Evolutionary conservation across 2,113 vertebrate species (phyloP).

Genomic region (Seriola dumerili): DNA sequence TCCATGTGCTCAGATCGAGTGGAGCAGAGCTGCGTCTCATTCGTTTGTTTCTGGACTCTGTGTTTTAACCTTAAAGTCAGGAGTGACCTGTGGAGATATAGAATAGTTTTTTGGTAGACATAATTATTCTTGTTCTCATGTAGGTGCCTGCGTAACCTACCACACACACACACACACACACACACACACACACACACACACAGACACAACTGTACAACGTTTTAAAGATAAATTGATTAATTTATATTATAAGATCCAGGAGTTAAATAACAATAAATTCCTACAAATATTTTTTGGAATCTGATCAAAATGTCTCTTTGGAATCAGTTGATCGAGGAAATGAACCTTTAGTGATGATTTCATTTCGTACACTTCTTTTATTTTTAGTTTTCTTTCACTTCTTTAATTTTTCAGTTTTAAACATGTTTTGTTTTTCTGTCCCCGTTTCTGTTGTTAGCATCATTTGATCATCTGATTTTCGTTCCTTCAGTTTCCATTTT

Average conservation of each 20-base stretch:
- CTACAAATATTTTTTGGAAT: not conserved
- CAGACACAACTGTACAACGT: not conserved
- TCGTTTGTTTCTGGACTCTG: not conserved
- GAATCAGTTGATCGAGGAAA: no score
- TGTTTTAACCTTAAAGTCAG: not conserved
- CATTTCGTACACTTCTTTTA: not conserved
- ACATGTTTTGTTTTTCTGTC: not conserved
- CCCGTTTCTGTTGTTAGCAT: not conserved
- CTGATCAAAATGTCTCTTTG: no score
- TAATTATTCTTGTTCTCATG: not conserved
- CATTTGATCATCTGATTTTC: not conserved
- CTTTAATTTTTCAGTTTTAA: not conserved
- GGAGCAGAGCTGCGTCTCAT: not conserved
- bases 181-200: no score
- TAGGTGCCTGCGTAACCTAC: not conserved
- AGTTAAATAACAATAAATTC: not conserved
- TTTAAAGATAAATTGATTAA: not conserved
- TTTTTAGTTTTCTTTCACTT: not conserved
- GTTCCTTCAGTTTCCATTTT: not conserved
- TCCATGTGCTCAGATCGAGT: not conserved
- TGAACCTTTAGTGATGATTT: not conserved
- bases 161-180: no score
- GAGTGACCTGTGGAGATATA: not conserved
- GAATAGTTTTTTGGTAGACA: no score
- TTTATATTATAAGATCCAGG: not conserved